A percentile compares a stretch with the other conserved stretches of the same genome.
Evolutionary conservation across 2,888 invertebrate species (phyloP).

Genomic region (Cantharis nigra): DNA sequence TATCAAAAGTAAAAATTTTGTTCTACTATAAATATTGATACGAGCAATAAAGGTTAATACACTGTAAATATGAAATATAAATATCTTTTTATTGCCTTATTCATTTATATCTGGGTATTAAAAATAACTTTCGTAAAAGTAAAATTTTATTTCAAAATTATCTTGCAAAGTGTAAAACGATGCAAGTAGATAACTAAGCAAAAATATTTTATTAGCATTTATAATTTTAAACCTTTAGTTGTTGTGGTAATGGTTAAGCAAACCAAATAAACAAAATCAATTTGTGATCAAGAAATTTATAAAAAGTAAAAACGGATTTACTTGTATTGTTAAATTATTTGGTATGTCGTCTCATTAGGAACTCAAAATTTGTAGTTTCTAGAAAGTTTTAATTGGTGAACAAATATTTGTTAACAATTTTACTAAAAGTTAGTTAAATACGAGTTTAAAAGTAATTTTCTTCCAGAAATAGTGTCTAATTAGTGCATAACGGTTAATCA

Average conservation of each 20-base stretch:
- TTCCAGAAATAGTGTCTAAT: neutral
- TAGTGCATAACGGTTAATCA: neutral
- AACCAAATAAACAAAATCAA: neutral
- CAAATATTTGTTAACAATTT: neutral
- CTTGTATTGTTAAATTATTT: neutral
- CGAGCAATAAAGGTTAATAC: neutral
- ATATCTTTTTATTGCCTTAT: neutral
- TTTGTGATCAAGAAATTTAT: neutral
- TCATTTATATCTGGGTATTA: neutral
- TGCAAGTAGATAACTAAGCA: neutral
- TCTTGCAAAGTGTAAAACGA: neutral
- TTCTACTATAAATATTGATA: neutral
- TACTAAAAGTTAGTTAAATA: neutral
- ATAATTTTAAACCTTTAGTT: too few relatives aligned
- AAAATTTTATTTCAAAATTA: neutral
- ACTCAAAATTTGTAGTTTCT: neutral
- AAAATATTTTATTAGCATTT: neutral
- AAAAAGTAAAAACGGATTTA: too few relatives aligned
- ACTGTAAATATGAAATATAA: neutral
- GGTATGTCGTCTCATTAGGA: neutral
- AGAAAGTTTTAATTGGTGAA: neutral
- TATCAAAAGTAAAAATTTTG: too few relatives aligned
- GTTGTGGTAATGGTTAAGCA: too few relatives aligned
- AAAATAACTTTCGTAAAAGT: neutral
- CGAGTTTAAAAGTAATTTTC: neutral